Conservation (phyloP, 2,888 invertebrate species). For the Leucophenga montana region DNA sequence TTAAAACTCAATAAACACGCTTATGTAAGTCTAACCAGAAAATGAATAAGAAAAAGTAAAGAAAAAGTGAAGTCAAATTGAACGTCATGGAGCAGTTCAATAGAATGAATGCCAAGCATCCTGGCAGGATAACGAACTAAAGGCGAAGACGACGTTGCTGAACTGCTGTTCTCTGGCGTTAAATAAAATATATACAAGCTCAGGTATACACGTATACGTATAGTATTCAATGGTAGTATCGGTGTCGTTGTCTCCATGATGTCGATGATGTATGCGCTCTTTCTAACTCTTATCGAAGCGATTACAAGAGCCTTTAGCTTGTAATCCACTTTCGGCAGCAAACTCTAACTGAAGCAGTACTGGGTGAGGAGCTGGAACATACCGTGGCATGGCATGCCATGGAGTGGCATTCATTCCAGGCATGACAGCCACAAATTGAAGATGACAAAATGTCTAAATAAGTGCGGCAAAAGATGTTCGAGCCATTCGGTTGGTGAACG, state of each 20-base stretch:
- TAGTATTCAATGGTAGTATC: constrained; percentile 22
- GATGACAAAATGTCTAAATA: constrained; percentile 68
- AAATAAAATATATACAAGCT: constrained; percentile 22
- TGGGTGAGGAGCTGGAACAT: too few species aligned
- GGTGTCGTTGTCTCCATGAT: constrained; percentile 16
- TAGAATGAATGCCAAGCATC: constrained; percentile 25
- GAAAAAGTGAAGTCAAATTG: constrained; percentile 7
- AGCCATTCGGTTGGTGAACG: background rate
- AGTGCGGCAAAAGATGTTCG: constrained; percentile 37
- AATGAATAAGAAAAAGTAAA: constrained; percentile 11
- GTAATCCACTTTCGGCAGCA: constrained; percentile 66
- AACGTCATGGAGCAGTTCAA: constrained; percentile 12
- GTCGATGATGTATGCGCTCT: constrained; percentile 32
- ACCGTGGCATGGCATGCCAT: constrained; percentile 40
- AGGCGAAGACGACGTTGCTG: background rate
- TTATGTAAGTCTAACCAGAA: constrained; percentile 31
- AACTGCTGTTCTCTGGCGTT: constrained; percentile 6
- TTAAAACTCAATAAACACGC: constrained; percentile 66
- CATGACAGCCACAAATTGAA: constrained; percentile 68
- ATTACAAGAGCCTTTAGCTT: constrained; percentile 67
- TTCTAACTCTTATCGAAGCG: constrained; percentile 62
- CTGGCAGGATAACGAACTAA: constrained; percentile 11
- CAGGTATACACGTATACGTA: background rate
- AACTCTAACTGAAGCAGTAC: too few species aligned
- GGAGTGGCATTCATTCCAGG: constrained; percentile 28